Conservation (phyloP, 2,113 vertebrate genomes). For the Caranx melampygus region DNA sequence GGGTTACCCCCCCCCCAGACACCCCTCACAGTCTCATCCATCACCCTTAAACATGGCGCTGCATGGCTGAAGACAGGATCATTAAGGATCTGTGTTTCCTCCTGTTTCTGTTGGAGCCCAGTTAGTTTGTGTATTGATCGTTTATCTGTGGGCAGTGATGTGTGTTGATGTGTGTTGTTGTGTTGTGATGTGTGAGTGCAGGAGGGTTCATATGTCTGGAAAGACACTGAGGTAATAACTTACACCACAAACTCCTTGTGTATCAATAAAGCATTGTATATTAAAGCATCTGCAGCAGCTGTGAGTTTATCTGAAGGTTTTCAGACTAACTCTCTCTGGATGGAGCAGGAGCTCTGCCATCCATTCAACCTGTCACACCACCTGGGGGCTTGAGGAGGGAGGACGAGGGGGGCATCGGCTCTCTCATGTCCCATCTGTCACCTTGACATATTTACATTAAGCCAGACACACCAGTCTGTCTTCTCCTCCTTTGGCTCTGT, state of each 20-base stretch:
- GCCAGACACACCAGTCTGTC: background rate
- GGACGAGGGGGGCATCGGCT: background rate
- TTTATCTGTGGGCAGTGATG: constrained; percentile 25
- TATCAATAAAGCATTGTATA: too few species aligned
- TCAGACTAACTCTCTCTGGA: too few species aligned
- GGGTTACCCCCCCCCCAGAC: background rate
- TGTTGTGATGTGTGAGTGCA: too few species aligned
- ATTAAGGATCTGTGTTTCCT: background rate
- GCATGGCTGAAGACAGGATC: constrained; percentile 4
- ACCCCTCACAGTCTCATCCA: constrained; percentile 57
- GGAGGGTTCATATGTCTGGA: background rate
- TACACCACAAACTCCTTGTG: background rate
- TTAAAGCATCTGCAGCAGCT: too few species aligned
- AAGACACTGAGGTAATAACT: background rate
- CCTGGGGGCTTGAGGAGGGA: background rate
- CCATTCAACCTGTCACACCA: constrained; percentile 7
- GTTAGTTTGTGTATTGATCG: constrained; percentile 4
- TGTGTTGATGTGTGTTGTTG: too few species aligned
- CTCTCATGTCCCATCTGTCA: constrained; percentile 5
- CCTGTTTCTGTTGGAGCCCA: constrained; percentile 7
- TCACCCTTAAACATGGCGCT: constrained; percentile 56
- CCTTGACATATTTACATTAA: constrained; percentile 14
- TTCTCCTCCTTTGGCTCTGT: background rate
- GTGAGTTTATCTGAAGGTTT: background rate
- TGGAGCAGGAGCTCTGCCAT: background rate